Evolutionary conservation across 1,140 invertebrate species (phyloP).

Genomic region (Halyomorpha halys): DNA sequence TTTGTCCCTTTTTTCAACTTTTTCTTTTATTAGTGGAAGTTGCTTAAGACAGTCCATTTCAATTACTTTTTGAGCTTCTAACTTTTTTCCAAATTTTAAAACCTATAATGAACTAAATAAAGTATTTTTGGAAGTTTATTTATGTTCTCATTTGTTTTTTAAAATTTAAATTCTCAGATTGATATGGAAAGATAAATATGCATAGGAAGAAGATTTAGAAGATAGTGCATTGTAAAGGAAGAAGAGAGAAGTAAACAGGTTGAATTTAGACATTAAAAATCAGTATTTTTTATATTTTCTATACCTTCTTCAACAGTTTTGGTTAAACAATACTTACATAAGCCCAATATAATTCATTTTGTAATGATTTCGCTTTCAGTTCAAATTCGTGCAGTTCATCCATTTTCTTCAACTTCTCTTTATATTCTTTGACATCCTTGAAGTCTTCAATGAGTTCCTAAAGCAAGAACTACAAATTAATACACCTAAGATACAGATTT

Average conservation of each 20-base stretch:
- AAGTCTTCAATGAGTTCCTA: constrained; percentile 15
- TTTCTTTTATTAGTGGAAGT: constrained; percentile 15
- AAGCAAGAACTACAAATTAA: background rate
- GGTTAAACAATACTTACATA: constrained; percentile 24
- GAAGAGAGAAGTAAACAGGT: no score
- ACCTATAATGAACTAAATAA: constrained; percentile 22
- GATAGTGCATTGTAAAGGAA: no score
- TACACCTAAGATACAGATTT: no score
- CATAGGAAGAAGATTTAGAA: no score
- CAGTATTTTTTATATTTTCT: no score
- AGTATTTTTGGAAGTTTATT: background rate
- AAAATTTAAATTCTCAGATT: no score
- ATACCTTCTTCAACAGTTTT: background rate
- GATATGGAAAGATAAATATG: no score
- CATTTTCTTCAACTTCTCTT: constrained; percentile 29
- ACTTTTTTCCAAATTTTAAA: constrained; percentile 9
- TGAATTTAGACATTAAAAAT: no score
- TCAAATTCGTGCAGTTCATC: constrained; percentile 34
- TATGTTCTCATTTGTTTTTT: no score
- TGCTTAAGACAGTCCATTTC: constrained; percentile 1
- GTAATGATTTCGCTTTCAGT: constrained; percentile 29
- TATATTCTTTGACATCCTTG: constrained; percentile 24
- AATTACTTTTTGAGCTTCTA: constrained; percentile 6
- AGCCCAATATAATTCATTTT: constrained; percentile 34
- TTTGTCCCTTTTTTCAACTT: constrained; percentile 21